Conservation (phyloP, 2,888 invertebrate species). For the Phengaris arion region DNA sequence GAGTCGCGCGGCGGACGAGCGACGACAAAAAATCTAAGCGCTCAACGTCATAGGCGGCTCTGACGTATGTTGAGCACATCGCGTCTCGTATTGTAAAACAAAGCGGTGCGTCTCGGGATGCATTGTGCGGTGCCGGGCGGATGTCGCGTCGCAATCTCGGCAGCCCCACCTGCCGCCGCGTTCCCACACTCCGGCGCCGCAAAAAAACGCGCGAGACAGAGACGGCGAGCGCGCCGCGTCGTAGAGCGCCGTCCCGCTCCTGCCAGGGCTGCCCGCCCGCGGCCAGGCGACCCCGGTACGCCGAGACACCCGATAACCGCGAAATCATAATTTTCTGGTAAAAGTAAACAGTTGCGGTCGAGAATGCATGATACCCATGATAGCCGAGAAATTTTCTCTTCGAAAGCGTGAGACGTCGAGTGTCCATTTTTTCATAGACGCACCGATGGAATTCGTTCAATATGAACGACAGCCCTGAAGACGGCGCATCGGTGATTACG, state of each 20-base stretch:
- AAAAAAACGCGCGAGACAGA: slow-evolving; percentile 71
- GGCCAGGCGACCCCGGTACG: slow-evolving; percentile 45
- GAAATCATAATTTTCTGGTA: slow-evolving; percentile 67
- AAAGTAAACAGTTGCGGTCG: slow-evolving; percentile 52
- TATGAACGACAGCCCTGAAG: slow-evolving; percentile 58
- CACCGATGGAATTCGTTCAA: slow-evolving; percentile 28
- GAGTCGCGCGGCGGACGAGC: slow-evolving; percentile 34
- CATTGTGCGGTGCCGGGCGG: slow-evolving; percentile 77
- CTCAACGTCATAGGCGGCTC: slow-evolving; percentile 54
- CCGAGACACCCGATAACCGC: slow-evolving; percentile 57
- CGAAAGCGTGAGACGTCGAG: slow-evolving; percentile 35
- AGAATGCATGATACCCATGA: slow-evolving; percentile 45
- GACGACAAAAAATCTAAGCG: slow-evolving; percentile 48
- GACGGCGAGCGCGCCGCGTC: slow-evolving; percentile 49
- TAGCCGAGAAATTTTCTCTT: slow-evolving; percentile 40
- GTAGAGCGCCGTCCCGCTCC: slow-evolving; percentile 61
- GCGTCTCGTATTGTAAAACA: slow-evolving; percentile 62
- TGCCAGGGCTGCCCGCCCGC: slow-evolving; percentile 61
- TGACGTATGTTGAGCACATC: slow-evolving; percentile 68
- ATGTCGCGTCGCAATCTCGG: slow-evolving; percentile 79
- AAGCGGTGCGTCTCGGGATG: slow-evolving; percentile 60
- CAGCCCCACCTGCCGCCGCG: slow-evolving; percentile 77
- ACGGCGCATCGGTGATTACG: slow-evolving; percentile 71
- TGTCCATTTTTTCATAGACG: slow-evolving; percentile 32
- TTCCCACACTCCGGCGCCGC: slow-evolving; percentile 80